Evolutionary conservation across 2,113 vertebrate species (phyloP), one percentile per base, ranked within the genome.

Genomic region (Psephotus haematonotus): DNA sequence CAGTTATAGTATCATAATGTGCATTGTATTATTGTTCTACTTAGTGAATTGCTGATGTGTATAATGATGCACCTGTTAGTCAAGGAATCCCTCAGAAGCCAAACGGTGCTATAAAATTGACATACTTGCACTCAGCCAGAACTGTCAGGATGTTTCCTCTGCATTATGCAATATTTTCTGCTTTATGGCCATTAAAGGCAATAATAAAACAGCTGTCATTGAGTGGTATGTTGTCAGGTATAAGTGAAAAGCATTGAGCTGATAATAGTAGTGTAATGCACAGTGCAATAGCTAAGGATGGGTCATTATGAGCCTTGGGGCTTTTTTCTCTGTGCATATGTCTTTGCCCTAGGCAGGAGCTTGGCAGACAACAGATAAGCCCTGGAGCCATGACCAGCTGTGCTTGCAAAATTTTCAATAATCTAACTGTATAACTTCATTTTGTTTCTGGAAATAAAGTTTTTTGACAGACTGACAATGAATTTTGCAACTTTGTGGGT

Each of bases 1-100:
- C 89, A 90, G 93, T 95, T 97, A 89, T 75, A 86, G 88, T 57
- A 86, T 60, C 57, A 64, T 86, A 64, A 83, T 77, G n/a, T 59
- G 59, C 33, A 33, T 39, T 71, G 88, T 89, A 88, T 97, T 95
- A 92, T 70, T 95, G 90, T 83, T 67, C 80, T 94, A 68, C 90
- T 97, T 91, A 93, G 96, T 81, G 87, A 92, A 83, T 96, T 96
- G 96, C 83, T 97, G 95, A 67, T 91, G 82, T 92, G 94, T 97
- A 77, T 97, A 95, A 97, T 84, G 90, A 92, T 93, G 95, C 95
- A 96, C 94, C 97, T 97, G 97, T 90, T 97, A 97, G 91, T 96
- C 86, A 97, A 97, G 97, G 97, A 97, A 97, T 94, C 86, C 80
- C 93, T 95, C 62, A 68, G 92, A 97, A 95, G 93, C 92, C 91